Percentiles rank a stretch among this genome's conserved stretches.
These are phyloP conservation scores for Koerneria pararmatus DNA, from an alignment of 2,888 invertebrate genomes.

Conservation along the genomic window DNA sequence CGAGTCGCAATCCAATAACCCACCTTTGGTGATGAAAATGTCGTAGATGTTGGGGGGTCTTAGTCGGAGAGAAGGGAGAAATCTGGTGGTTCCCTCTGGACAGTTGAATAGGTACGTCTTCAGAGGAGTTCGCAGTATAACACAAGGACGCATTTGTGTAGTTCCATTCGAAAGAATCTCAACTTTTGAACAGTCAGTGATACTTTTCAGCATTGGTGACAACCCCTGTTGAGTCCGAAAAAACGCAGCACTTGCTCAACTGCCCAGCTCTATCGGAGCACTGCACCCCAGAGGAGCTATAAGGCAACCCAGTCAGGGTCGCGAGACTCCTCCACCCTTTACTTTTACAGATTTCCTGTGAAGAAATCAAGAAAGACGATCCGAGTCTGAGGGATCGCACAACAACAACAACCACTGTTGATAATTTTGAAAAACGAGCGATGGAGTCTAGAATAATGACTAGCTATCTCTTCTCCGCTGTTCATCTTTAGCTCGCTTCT, in stretches of 20 bases:
- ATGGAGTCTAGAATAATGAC: too few species aligned
- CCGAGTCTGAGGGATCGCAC: too few species aligned
- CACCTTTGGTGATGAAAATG: conserved; percentile 51
- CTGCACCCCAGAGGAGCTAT: too few species aligned
- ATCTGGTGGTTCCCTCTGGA: conserved; percentile 46
- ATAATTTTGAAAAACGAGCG: too few species aligned
- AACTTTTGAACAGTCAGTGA: too few species aligned
- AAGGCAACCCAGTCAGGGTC: background rate
- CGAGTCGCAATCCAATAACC: background rate
- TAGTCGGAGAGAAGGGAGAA: conserved; percentile 42
- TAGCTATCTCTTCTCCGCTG: too few species aligned
- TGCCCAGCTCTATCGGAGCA: too few species aligned
- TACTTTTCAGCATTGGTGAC: background rate
- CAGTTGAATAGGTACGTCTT: conserved; percentile 55
- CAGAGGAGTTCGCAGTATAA: conserved; percentile 47
- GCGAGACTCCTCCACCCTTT: too few species aligned
- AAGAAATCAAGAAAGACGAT: too few species aligned
- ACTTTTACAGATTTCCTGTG: too few species aligned
- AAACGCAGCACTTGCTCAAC: too few species aligned
- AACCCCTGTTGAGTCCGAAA: background rate
- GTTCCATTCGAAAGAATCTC: conserved; percentile 56
- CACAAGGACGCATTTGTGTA: conserved; percentile 44
- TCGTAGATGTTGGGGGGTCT: conserved; percentile 41
- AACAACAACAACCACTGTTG: background rate
- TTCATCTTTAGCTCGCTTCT: too few species aligned